Evolutionary conservation across 2,797 vertebrate species (phyloP), one percentile per base, ranked within the genome.

Genomic region (Tokudaia muenninki): DNA sequence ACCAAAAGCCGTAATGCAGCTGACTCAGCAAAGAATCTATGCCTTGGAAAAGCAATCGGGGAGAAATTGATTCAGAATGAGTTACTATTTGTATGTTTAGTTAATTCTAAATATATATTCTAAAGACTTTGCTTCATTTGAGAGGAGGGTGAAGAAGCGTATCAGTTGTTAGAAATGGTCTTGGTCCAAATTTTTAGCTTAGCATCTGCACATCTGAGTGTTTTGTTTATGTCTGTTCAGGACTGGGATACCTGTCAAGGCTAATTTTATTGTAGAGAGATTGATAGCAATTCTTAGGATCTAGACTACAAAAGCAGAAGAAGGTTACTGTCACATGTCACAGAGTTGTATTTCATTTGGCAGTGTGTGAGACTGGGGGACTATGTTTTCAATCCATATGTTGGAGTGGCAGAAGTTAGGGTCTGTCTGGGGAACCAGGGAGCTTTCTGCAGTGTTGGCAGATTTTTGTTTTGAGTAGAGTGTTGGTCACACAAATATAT

Each of bases 161-260:
- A 57, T 67, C 96, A 44, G 31, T n/a, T 44, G 91, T 63, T 61
- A 63, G 41, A 3, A 94, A 91, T 72, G 37, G 16, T 89, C 95
- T 75, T 50, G 78, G 75, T 96, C 26, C 86, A 87, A 81, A 80
- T 86, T 97, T 89, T 50, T 50, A 90, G 90, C 96, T 96, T 98
- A 97, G 94, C 96, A 89, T 95, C 6, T 96, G 94, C 90, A 94
- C 72, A 75, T 90, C 87, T 88, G 79, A 26, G 77, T 94, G 93
- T 95, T 97, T 97, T 97, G 77, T 96, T 98, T 97, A 87, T 88
- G 97, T 97, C 83, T 95, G 84, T 82, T 94, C 77, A 86, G 92
- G 95, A 97, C 21, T 81, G 84, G 63, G 72, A 50, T 57, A 78
- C 74, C 91, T 94, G 95, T 98, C 96, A 97, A 97, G 94, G 94